These are phyloP conservation scores for Phasia obesa DNA, from an alignment of 2,888 invertebrate species.

Conservation along the genomic window DNA sequence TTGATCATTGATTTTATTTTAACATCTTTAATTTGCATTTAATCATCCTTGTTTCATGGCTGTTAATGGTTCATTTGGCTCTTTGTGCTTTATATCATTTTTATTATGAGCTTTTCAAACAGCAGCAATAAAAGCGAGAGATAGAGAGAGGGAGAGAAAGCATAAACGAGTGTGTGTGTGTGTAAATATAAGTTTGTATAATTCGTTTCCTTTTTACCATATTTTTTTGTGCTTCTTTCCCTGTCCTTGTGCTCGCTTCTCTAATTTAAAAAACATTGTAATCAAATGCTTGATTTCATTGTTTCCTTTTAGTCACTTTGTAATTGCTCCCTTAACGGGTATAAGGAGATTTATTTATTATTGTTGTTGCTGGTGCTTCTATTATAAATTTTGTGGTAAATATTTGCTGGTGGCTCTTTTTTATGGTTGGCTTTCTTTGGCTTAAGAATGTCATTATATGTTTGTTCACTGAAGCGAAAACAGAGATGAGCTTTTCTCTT, in stretches of 20 bases:
- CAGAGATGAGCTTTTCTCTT: conserved; percentile 10
- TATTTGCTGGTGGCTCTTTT: conserved; percentile 12
- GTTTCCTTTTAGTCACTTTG: conserved; percentile 65
- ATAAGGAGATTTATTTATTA: conserved; percentile 42
- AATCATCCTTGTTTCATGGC: conserved; percentile 69
- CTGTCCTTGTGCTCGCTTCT: conserved; percentile 39
- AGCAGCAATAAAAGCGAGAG: background rate
- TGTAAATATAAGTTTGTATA: conserved; percentile 40
- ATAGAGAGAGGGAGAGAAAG: background rate
- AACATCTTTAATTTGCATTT: conserved; percentile 70
- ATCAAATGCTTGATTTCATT: conserved; percentile 70
- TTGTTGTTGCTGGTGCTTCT: conserved; percentile 24
- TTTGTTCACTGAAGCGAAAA: conserved; percentile 2
- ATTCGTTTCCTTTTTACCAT: conserved; percentile 23
- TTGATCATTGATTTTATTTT: conserved; percentile 66
- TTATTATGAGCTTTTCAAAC: conserved; percentile 35
- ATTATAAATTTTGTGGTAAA: conserved; percentile 32
- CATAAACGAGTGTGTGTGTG: background rate
- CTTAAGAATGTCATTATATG: conserved; percentile 37
- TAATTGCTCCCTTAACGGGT: conserved; percentile 59
- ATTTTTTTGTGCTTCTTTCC: background rate
- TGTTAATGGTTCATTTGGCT: conserved; percentile 71
- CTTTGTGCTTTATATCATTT: conserved; percentile 61
- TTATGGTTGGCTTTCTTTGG: conserved; percentile 33
- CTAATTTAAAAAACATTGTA: conserved; percentile 69